Evolutionary conservation across 2,113 vertebrate species (phyloP).

Genomic region (Mystacornis crossleyi): DNA sequence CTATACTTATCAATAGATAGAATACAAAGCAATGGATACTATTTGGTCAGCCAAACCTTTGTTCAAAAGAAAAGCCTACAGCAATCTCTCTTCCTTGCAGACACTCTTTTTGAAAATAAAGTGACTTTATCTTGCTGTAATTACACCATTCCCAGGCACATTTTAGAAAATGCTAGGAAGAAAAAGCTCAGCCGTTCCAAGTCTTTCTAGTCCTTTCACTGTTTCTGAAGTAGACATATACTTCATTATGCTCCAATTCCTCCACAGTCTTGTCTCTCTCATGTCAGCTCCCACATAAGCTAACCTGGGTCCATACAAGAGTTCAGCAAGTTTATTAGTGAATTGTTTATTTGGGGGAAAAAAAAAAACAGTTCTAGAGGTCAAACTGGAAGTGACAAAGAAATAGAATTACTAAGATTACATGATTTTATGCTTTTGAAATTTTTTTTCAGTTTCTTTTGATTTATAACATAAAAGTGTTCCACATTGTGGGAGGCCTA

Average conservation of each 20-base stretch:
- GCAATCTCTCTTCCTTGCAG: background rate
- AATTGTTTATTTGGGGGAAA: background rate
- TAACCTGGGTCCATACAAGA: background rate
- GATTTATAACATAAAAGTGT: background rate
- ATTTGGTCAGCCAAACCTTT: background rate
- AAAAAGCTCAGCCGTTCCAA: background rate
- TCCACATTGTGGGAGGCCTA: background rate
- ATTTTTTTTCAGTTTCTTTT: background rate
- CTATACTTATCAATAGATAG: background rate
- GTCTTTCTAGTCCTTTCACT: background rate
- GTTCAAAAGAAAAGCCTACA: background rate
- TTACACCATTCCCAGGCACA: background rate
- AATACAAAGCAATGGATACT: background rate
- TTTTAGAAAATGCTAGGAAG: background rate
- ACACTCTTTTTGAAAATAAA: background rate
- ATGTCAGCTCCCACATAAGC: background rate
- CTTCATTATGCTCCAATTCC: background rate
- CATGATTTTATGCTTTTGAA: background rate
- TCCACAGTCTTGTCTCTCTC: background rate
- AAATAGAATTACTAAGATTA: background rate
- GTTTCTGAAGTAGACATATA: background rate
- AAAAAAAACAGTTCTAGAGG: background rate
- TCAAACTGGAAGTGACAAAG: background rate
- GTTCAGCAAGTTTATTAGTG: background rate
- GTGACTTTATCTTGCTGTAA: background rate